Evolutionary conservation across 2,797 vertebrate species (phyloP), one percentile per base, ranked within the genome.

Genomic region (Gobionotothen gibberifrons): DNA sequence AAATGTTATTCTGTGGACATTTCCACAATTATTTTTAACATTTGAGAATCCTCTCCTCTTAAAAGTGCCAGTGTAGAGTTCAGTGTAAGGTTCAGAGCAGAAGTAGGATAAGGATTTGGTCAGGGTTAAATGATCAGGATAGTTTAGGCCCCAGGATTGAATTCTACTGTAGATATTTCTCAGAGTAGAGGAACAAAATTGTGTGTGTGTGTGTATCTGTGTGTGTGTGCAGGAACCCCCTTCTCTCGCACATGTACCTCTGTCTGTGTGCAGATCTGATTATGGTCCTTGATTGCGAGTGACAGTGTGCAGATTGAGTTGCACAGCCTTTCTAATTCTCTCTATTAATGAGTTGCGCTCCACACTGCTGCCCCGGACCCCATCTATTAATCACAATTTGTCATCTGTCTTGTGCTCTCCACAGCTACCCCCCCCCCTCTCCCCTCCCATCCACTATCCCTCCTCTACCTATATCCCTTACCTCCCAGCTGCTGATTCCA

Each of bases 351-450:
- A 93, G 92, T 90, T 90, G 85, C 85, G 90, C 91, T 91, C 88
- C 90, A 92, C 88, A 91, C 89, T 92, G 91, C 90, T 90, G 88
- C 90, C 87, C 89, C 84, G 91, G 92, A 93, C 90, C 92, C 91
- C 88, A 91, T 93, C 92, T 93, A 94, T 94, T 94, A 93, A 94
- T 94, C 93, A 93, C 90, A 91, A 93, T 93, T 94, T 93, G 92
- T 94, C 92, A 93, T 88, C 90, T 89, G 87, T 87, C 90, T 86
- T 55, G 86, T 77, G 81, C 82, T 85, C 75, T 67, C 82, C 78
- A 65, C 71, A 63, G 65, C 64, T 61, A 16, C 60, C 43, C 53
- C 29, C 53, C 49, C 58, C 58, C 53, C 29, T 9, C 53, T 15
- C 29, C 43, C 46, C 14, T 43, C 44, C 22, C 68, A 42, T 65